phyloP scores from a whole-genome alignment of 2,113 vertebrate genomes.

The Malaclemys terrapin region DNA sequence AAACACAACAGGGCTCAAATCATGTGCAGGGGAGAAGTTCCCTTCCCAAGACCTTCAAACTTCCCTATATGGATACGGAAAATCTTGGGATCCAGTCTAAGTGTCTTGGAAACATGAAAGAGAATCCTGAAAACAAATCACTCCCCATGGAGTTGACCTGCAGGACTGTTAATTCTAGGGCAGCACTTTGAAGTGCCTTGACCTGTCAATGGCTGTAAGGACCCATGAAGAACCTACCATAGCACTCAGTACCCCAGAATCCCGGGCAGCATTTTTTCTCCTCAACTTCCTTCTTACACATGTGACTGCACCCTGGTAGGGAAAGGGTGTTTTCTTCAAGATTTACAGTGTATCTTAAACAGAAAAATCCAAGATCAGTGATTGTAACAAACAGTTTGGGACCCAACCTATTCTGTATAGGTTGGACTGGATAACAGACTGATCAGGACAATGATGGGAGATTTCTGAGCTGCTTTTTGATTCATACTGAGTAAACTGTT shows the following conservation, averaged over 20 bases:
- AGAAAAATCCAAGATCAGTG: slow-evolving; percentile 18
- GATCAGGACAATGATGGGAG: neutral
- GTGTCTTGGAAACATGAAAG: neutral
- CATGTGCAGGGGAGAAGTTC: slow-evolving; percentile 3
- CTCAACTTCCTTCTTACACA: slow-evolving; percentile 79
- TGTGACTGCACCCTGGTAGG: slow-evolving; percentile 83
- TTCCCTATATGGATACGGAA: neutral
- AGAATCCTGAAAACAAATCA: slow-evolving; percentile 3
- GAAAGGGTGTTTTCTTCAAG: slow-evolving; percentile 76
- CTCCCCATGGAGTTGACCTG: neutral
- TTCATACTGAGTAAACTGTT: neutral
- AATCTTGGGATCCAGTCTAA: neutral
- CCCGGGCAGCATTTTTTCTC: slow-evolving; percentile 87
- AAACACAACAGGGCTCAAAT: neutral
- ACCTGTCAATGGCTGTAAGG: neutral
- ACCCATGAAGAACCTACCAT: slow-evolving; percentile 76
- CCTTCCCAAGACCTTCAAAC: neutral
- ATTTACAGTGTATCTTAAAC: slow-evolving; percentile 86
- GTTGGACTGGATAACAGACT: neutral
- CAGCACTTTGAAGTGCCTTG: neutral
- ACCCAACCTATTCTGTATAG: neutral
- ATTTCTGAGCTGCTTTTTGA: neutral
- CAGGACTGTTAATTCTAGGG: neutral
- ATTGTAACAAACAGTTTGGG: neutral
- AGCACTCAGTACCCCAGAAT: slow-evolving; percentile 90